phyloP scores from a whole-genome alignment of 1,140 invertebrate genomes.

The Drosophila oshimai region DNA sequence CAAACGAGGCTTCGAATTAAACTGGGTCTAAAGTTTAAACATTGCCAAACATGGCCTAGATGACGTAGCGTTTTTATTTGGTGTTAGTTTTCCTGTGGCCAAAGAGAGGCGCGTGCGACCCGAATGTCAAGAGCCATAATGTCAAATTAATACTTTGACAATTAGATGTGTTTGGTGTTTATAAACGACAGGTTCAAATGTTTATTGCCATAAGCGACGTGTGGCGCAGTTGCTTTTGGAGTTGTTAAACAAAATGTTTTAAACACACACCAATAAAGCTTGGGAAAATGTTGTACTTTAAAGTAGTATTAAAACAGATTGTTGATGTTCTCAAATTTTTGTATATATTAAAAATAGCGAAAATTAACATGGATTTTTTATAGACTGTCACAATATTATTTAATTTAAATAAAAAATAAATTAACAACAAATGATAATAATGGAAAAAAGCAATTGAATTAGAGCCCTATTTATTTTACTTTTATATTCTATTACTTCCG shows the following conservation, averaged over 20 bases:
- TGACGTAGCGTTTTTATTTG: constrained; percentile 13
- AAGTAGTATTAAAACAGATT: too few relatives aligned
- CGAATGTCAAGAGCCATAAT: constrained; percentile 21
- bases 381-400: too few relatives aligned
- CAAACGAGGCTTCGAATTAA: constrained; percentile 21
- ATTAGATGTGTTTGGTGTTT: constrained; percentile 27
- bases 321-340: too few relatives aligned
- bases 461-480: too few relatives aligned
- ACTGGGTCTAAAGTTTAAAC: constrained; percentile 31
- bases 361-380: too few relatives aligned
- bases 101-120: constrained; percentile 10
- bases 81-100: background rate
- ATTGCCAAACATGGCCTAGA: constrained; percentile 29
- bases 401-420: too few relatives aligned
- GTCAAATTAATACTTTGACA: constrained; percentile 17
- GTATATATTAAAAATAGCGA: too few relatives aligned
- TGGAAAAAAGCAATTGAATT: too few relatives aligned
- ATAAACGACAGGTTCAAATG: background rate
- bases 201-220: background rate
- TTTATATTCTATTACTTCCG: too few relatives aligned
- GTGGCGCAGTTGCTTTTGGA: background rate
- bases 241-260: background rate
- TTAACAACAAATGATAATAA: too few relatives aligned
- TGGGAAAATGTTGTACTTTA: too few relatives aligned
- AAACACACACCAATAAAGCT: background rate